phyloP scores from a whole-genome alignment of 2,113 vertebrate genomes.

The Nestor notabilis region DNA sequence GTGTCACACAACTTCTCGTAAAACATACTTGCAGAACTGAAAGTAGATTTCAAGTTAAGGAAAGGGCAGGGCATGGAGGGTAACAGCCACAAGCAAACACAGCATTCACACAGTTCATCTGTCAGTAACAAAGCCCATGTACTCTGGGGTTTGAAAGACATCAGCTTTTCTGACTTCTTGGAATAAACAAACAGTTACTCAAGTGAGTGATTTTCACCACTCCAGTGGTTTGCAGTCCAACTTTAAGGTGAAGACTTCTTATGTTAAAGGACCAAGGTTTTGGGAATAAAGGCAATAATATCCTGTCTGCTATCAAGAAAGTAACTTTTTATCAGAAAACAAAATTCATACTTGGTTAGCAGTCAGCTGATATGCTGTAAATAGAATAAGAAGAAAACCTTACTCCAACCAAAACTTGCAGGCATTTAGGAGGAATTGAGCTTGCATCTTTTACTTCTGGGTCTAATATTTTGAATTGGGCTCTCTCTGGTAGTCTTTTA shows the following conservation, averaged over 20 bases:
- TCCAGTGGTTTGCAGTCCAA: not conserved
- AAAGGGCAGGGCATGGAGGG: not conserved
- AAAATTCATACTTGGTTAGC: not conserved
- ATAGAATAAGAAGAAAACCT: not conserved
- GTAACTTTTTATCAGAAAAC: not conserved
- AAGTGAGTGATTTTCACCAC: not conserved
- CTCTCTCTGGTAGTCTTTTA: not conserved
- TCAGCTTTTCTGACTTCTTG: not conserved
- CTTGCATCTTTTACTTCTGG: not conserved
- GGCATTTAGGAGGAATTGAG: not conserved
- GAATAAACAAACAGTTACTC: not conserved
- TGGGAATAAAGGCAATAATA: not conserved
- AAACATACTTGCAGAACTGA: not conserved
- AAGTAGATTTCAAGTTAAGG: not conserved
- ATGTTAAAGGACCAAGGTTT: not conserved
- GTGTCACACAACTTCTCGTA: not conserved
- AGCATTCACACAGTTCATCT: not conserved
- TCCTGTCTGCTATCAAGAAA: not conserved
- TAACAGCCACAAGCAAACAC: not conserved
- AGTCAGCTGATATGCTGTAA: not conserved
- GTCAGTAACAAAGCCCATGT: not conserved
- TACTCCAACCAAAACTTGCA: not conserved
- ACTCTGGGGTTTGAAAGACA: not conserved
- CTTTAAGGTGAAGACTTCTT: not conserved
- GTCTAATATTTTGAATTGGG: not conserved